Percentiles rank a stretch among this genome's conserved stretches.
phyloP scores from a whole-genome alignment of 2,113 vertebrate genomes.

The Phalacrocorax brasilianus region DNA sequence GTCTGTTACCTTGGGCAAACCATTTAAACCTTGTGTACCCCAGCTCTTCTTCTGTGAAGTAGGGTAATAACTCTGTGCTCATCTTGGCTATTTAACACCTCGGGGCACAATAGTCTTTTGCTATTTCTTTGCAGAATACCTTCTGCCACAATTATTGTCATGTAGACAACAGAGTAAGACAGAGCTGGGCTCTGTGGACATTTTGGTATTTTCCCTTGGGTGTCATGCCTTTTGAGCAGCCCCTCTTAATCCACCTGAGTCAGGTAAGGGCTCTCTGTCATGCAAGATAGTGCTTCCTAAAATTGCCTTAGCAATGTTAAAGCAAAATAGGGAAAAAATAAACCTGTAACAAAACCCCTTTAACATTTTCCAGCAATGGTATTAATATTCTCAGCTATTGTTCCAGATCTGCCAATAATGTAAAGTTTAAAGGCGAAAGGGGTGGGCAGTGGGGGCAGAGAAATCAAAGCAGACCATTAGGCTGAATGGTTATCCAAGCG shows the following conservation, averaged over 20 bases:
- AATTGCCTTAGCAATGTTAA: background rate
- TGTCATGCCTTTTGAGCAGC: background rate
- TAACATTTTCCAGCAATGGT: background rate
- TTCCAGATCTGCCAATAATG: constrained; percentile 25
- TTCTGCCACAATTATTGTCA: background rate
- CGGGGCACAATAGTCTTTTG: background rate
- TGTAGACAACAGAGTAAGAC: background rate
- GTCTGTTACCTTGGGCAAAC: constrained; percentile 27
- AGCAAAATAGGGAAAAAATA: background rate
- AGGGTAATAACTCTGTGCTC: constrained; percentile 21
- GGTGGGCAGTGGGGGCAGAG: constrained; percentile 49
- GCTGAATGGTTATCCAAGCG: constrained; percentile 88
- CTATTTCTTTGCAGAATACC: constrained; percentile 24
- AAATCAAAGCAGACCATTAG: constrained; percentile 93
- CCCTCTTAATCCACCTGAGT: background rate
- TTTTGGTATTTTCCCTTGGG: background rate
- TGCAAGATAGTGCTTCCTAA: background rate
- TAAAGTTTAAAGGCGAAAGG: constrained; percentile 25
- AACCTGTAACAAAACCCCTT: background rate
- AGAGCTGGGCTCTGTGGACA: background rate
- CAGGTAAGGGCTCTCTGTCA: background rate
- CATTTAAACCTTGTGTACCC: background rate
- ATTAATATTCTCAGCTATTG: constrained; percentile 25
- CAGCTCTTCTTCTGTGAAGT: background rate
- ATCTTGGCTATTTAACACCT: background rate